Percentiles rank a stretch among this genome's conserved stretches.
Conservation (phyloP, 2,888 invertebrate species). For the Leptopterna dolabrata region DNA sequence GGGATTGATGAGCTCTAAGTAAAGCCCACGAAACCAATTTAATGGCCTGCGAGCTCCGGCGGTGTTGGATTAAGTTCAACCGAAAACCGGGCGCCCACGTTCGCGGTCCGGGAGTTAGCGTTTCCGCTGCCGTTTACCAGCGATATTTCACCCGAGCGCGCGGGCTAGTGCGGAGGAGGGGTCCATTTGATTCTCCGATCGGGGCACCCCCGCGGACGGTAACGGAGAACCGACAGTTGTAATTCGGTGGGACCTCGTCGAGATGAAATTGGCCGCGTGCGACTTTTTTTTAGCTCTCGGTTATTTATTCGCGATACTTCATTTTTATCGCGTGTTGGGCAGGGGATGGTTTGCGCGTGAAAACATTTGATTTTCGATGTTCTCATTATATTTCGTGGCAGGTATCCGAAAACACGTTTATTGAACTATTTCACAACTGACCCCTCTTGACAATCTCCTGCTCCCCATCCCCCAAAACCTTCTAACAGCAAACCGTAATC, state of each 20-base stretch:
- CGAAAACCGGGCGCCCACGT: not conserved
- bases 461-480: no score
- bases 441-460: no score
- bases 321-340: not conserved
- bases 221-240: not conserved
- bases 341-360: not conserved
- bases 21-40: slow-evolving; percentile 10
- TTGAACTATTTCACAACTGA: no score
- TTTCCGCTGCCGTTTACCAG: not conserved
- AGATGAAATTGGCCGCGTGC: not conserved
- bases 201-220: not conserved
- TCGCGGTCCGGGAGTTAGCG: not conserved
- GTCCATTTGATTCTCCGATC: not conserved
- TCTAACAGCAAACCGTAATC: no score
- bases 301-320: not conserved
- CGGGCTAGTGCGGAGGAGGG: not conserved
- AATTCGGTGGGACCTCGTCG: not conserved
- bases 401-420: no score
- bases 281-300: not conserved
- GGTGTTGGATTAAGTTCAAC: not conserved
- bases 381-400: no score
- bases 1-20: slow-evolving; percentile 20
- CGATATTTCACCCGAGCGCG: not conserved
- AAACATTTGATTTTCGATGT: no score
- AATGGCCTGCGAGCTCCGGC: slow-evolving; percentile 3